Evolutionary conservation across 2,113 vertebrate genomes (phyloP).

Genomic region (rabbit (Oryctolagus cuniculus)): DNA sequence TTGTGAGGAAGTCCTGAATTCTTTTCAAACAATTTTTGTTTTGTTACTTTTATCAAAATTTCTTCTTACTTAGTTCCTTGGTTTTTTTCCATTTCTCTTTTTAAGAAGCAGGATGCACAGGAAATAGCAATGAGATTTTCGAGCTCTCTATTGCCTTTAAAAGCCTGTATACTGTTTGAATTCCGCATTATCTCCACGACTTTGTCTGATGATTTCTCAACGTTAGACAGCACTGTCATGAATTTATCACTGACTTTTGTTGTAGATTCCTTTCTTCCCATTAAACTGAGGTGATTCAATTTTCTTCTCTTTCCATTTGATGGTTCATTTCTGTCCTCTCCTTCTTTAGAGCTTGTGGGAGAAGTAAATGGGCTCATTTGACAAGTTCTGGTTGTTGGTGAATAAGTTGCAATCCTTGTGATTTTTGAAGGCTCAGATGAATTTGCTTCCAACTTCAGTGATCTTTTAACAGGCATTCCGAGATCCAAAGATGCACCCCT

Average conservation of each 20-base stretch:
- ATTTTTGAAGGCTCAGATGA: slow-evolving; percentile 41
- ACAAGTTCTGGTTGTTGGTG: slow-evolving; percentile 89
- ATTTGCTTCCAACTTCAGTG: too few relatives aligned
- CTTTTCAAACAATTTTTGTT: too few relatives aligned
- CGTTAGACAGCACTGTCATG: slow-evolving; percentile 85
- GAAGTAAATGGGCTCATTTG: slow-evolving; percentile 84
- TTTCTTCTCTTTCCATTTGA: slow-evolving; percentile 70
- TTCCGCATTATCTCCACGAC: slow-evolving; percentile 88
- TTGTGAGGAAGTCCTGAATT: slow-evolving; percentile 43
- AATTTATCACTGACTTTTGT: slow-evolving; percentile 62
- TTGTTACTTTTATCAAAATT: too few relatives aligned
- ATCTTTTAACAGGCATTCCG: too few relatives aligned
- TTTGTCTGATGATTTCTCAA: slow-evolving; percentile 85
- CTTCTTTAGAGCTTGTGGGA: slow-evolving; percentile 60
- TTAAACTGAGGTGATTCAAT: too few relatives aligned
- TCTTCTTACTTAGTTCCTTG: slow-evolving; percentile 88
- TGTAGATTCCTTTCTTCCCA: too few relatives aligned
- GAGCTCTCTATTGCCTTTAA: slow-evolving; percentile 94
- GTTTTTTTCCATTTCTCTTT: slow-evolving; percentile 87
- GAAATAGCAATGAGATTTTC: slow-evolving; percentile 83
- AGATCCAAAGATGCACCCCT: too few relatives aligned
- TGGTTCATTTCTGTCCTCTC: background rate
- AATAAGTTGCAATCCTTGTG: slow-evolving; percentile 75
- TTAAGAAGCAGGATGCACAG: slow-evolving; percentile 75
- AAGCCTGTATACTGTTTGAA: slow-evolving; percentile 90